Evolutionary conservation across 92 coral and sea anemone genomes (phyloP), one percentile per base, ranked within the genome.

Genomic region (Phenganax marumi): DNA sequence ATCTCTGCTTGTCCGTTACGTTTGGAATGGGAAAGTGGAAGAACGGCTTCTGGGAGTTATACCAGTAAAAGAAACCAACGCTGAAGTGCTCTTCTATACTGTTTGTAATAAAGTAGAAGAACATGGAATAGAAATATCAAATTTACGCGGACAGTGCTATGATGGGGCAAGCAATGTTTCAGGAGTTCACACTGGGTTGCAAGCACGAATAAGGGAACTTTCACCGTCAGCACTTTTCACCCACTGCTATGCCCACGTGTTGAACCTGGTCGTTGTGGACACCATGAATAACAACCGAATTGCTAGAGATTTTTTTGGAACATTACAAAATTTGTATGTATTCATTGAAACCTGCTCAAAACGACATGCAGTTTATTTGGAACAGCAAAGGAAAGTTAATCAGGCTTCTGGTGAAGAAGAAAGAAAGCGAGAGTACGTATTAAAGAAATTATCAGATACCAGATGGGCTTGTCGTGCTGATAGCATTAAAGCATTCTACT

Each of bases 151-250:
- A 39, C 87, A 89, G 75, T 85, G 87, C 39, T 89, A 89, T 73
- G 85, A 89, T 68, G 89, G 89, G 53, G 87, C 91, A 25, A 88
- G 81, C 21, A 85, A 85, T 33, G 66, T 89, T 75, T 85, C 77
- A 70, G 86, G 90, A 39, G 84, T 77, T 62, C 71, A 70, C 21
- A 79, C 85, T 14, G 88, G 85, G 57, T 50, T 88, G 25, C 85
- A 82, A 63, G 76, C 76, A 7, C 58, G 81, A 24, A 76, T 85
- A n/a, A 89, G 63, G 50, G 82, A 75, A 60, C 68, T 62, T 21
- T 78, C 88, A 12, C 88, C 88, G 18, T 68, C 56, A 71, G 88
- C 88, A 61, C 74, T 84, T 4, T 88, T 78, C 61, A 76, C 86
- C 17, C 88, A 88, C 79, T 85, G 91, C 65, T 63, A 86, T 49